phyloP scores from a whole-genome alignment of 2,888 invertebrate species.

The Harpagoxenus sublaevis region DNA sequence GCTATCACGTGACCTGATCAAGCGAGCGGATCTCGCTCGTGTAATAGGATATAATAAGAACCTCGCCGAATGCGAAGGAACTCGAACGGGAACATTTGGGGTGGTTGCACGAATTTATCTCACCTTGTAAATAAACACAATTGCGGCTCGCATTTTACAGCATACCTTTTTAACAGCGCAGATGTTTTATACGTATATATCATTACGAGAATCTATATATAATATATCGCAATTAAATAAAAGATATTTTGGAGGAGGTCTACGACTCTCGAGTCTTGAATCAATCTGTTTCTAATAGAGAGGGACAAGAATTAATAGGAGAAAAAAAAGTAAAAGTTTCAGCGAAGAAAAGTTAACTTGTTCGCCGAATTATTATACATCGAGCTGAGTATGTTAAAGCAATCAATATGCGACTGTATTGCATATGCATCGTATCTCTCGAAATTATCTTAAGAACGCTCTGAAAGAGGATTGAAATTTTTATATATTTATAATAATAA shows the following conservation, averaged over 20 bases:
- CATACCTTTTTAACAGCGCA: conserved; percentile 21
- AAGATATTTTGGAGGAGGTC: not conserved
- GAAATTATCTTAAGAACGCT: not conserved
- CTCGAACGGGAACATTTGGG: conserved; percentile 40
- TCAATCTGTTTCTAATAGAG: not conserved
- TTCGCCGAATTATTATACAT: not conserved
- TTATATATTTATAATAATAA: conserved; percentile 32
- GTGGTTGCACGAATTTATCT: conserved; percentile 64
- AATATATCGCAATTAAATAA: not conserved
- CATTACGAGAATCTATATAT: conserved; percentile 15
- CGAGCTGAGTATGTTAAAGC: not conserved
- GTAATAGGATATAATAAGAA: conserved; percentile 60
- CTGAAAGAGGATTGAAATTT: not conserved
- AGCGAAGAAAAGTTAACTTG: not conserved
- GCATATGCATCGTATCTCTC: not conserved
- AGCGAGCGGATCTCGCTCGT: conserved; percentile 67
- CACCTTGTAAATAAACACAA: conserved; percentile 75
- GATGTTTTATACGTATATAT: conserved; percentile 36
- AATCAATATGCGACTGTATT: not conserved
- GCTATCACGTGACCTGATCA: conserved; percentile 84
- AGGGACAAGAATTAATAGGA: not conserved
- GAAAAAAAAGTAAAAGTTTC: not conserved
- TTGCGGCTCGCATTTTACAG: conserved; percentile 47
- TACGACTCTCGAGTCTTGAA: not conserved
- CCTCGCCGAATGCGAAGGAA: conserved; percentile 35